Conservation (phyloP, 2,888 invertebrate genomes). For the Actias luna region DNA sequence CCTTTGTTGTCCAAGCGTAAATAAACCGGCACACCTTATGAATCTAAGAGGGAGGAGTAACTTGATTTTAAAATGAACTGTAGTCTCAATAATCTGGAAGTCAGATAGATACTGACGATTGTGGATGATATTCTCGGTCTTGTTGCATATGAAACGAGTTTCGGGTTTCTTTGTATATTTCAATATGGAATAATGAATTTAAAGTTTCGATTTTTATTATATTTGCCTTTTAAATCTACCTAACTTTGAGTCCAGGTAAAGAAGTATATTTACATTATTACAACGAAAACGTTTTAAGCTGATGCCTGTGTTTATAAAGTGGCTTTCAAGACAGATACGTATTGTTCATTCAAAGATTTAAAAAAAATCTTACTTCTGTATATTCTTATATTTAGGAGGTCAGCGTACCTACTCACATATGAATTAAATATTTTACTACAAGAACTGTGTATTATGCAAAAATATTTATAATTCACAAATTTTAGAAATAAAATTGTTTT, state of each 20-base stretch:
- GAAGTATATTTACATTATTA: slow-evolving; percentile 2
- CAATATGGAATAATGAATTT: slow-evolving; percentile 74
- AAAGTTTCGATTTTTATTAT: slow-evolving; percentile 47
- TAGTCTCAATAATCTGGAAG: slow-evolving; percentile 38
- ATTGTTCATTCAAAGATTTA: not conserved
- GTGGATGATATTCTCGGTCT: slow-evolving; percentile 38
- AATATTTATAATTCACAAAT: no score
- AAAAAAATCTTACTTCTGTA: no score
- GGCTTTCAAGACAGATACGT: not conserved
- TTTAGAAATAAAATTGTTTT: no score
- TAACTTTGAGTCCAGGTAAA: not conserved
- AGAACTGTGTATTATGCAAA: no score
- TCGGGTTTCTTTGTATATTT: slow-evolving; percentile 76
- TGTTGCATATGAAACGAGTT: slow-evolving; percentile 69
- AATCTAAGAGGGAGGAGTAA: not conserved
- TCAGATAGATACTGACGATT: slow-evolving; percentile 44
- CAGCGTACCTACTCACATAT: no score
- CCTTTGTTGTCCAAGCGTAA: not conserved
- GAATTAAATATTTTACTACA: no score
- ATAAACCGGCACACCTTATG: not conserved
- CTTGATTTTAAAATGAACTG: slow-evolving; percentile 16
- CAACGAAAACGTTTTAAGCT: not conserved
- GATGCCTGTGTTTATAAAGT: not conserved
- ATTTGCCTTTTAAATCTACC: slow-evolving; percentile 10
- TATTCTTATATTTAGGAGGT: no score